Conservation (phyloP, 2,113 vertebrate genomes). For the Cathartes aura region DNA sequence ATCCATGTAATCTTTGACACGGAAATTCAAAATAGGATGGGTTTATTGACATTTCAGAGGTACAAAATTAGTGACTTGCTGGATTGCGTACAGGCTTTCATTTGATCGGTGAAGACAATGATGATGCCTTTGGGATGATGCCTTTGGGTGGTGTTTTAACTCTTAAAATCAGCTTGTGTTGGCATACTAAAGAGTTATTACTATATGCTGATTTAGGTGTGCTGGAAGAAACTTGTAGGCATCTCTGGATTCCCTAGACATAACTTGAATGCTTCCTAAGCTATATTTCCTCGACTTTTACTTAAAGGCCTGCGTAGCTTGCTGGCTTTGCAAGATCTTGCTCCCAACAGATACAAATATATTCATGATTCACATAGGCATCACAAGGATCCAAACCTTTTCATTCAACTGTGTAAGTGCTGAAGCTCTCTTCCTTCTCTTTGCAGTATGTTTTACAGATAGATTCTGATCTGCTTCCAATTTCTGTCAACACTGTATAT, state of each 20-base stretch:
- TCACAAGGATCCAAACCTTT: background rate
- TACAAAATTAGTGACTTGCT: background rate
- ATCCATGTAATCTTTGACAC: background rate
- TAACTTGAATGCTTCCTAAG: background rate
- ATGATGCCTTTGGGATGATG: background rate
- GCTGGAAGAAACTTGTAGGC: background rate
- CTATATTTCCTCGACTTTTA: background rate
- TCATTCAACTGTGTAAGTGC: background rate
- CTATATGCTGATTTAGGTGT: background rate
- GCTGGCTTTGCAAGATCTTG: background rate
- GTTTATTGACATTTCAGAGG: background rate
- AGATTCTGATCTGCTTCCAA: background rate
- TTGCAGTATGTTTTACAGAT: background rate
- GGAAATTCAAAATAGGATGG: background rate
- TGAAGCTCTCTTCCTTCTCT: background rate
- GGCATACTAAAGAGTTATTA: background rate
- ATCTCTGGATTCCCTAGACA: background rate
- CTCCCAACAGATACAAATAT: background rate
- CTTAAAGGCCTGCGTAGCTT: background rate
- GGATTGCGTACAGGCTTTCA: background rate
- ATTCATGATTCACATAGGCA: background rate
- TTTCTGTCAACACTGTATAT: background rate
- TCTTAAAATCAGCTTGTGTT: background rate
- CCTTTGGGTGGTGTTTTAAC: background rate
- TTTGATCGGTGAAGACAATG: background rate